phyloP scores from a whole-genome alignment of 2,888 invertebrate species.

The Blera fallax region DNA sequence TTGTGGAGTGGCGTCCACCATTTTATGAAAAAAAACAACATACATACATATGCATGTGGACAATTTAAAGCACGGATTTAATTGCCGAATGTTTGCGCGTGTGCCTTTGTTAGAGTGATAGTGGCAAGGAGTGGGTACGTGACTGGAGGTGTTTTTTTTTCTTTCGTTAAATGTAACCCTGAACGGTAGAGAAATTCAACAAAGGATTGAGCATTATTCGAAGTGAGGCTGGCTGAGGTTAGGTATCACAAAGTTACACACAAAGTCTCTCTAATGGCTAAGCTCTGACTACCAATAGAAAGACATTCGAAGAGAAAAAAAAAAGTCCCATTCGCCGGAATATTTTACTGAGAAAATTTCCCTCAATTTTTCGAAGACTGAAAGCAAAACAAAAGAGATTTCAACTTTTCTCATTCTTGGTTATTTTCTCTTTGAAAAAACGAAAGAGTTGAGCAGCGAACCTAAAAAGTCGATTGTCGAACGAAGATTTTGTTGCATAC shows the following conservation, averaged over 20 bases:
- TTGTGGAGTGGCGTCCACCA: conserved; percentile 61
- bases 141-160: conserved; percentile 19
- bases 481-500: conserved; percentile 28
- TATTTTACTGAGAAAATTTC: not conserved
- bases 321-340: not conserved
- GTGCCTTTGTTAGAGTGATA: conserved; percentile 1
- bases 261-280: not conserved
- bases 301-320: not conserved
- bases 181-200: not conserved
- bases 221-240: too few species aligned
- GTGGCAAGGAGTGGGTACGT: conserved; percentile 46
- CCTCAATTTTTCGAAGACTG: conserved; percentile 2
- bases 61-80: conserved; percentile 28
- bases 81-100: conserved; percentile 4
- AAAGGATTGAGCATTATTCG: conserved; percentile 10
- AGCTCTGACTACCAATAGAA: not conserved
- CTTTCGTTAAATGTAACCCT: not conserved
- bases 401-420: not conserved
- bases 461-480: not conserved
- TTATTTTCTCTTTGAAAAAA: conserved; percentile 19
- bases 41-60: conserved; percentile 9
- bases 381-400: not conserved
- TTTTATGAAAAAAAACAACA: conserved; percentile 33
- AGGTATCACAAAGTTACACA: too few species aligned
- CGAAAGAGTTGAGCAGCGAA: conserved; percentile 48